A percentile compares a stretch with the other conserved stretches of the same genome.
Conservation (phyloP, 2,797 vertebrate species). For the Gadopsis bispinosus region DNA sequence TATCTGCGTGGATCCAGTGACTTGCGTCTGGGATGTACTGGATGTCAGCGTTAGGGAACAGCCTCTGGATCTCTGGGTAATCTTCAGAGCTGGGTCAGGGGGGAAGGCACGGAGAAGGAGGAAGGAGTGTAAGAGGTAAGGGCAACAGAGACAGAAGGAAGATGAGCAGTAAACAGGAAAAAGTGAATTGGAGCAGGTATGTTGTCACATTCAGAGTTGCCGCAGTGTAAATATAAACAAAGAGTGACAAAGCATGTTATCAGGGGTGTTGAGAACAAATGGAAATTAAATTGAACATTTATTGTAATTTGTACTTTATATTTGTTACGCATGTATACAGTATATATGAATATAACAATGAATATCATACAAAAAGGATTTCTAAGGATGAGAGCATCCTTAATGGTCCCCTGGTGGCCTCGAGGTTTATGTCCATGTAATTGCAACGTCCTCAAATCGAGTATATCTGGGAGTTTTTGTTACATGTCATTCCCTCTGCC, state of each 20-base stretch:
- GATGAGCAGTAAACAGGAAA: background rate
- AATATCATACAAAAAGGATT: background rate
- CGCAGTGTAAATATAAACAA: background rate
- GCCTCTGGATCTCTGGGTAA: constrained; percentile 91
- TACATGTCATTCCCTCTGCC: too few relatives aligned
- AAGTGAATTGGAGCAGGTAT: background rate
- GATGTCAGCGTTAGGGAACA: constrained; percentile 91
- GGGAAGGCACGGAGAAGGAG: background rate
- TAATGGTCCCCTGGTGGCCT: too few relatives aligned
- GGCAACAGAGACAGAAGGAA: background rate
- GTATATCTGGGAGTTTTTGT: too few relatives aligned
- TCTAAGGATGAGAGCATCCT: too few relatives aligned
- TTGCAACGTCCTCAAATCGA: too few relatives aligned
- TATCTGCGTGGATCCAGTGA: constrained; percentile 95
- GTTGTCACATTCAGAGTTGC: background rate
- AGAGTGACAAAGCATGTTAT: background rate
- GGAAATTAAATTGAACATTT: background rate
- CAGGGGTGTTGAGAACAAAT: background rate
- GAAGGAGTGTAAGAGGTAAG: background rate
- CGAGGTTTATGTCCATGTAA: too few relatives aligned
- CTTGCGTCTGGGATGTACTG: constrained; percentile 92
- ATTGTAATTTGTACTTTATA: background rate
- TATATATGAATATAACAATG: background rate
- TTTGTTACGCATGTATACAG: background rate
- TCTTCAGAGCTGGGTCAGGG: constrained; percentile 86